Conservation (phyloP, 2,797 vertebrate species). For the Hippopotamyrus pictus region DNA sequence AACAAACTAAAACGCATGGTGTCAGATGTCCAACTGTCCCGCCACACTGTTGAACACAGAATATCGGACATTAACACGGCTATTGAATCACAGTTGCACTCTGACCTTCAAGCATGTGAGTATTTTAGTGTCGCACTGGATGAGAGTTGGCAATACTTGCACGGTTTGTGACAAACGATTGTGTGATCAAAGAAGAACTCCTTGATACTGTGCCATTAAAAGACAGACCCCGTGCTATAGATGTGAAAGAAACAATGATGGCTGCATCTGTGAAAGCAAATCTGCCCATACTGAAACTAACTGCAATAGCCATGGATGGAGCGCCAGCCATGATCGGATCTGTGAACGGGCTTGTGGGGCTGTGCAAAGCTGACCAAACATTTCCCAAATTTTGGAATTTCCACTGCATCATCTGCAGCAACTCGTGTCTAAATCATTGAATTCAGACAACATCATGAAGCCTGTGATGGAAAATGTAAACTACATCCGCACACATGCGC, state of each 20-base stretch:
- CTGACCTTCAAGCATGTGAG: not conserved
- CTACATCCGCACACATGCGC: slow-evolving; percentile 18
- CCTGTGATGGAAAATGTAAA: slow-evolving; percentile 26
- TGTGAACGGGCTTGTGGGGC: slow-evolving; percentile 2
- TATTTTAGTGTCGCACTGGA: not conserved
- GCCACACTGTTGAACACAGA: slow-evolving; percentile 11
- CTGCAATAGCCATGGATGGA: not conserved
- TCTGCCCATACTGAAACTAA: not conserved
- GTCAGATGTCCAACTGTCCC: not conserved
- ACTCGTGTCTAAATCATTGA: slow-evolving; percentile 25
- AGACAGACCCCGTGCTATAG: not conserved
- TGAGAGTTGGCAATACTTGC: not conserved
- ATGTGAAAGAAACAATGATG: not conserved
- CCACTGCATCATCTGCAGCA: slow-evolving; percentile 31
- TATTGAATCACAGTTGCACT: not conserved
- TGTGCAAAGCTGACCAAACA: slow-evolving; percentile 18
- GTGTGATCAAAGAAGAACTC: not conserved
- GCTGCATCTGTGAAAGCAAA: not conserved
- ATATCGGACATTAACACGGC: not conserved
- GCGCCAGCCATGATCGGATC: slow-evolving; percentile 5
- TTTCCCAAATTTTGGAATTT: slow-evolving; percentile 29
- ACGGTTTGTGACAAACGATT: not conserved
- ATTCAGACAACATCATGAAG: slow-evolving; percentile 25
- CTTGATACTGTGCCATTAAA: not conserved
- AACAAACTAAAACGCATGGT: not conserved